phyloP scores from a whole-genome alignment of 2,113 vertebrate genomes.

The Prochilodus magdalenae region DNA sequence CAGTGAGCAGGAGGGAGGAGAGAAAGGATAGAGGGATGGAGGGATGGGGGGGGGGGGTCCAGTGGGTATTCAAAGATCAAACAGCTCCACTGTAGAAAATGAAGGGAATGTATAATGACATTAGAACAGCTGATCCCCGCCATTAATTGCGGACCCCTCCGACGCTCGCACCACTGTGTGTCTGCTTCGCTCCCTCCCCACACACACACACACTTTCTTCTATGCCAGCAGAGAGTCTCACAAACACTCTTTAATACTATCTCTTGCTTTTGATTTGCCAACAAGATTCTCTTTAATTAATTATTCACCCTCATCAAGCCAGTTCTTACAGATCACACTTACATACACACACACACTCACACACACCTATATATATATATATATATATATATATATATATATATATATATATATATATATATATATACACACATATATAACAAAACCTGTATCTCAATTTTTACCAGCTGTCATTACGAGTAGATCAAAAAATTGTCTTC shows the following conservation, averaged over 20 bases:
- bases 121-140: conserved; percentile 81
- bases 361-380: too few species aligned
- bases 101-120: conserved; percentile 80
- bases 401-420: too few species aligned
- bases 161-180: neutral
- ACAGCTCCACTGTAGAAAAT: conserved; percentile 81
- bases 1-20: conserved; percentile 56
- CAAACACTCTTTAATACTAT: conserved; percentile 10
- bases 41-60: conserved; percentile 76
- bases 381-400: too few species aligned
- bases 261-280: neutral
- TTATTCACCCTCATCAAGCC: conserved; percentile 13
- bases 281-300: conserved; percentile 11
- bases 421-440: too few species aligned
- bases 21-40: conserved; percentile 63
- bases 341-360: too few species aligned
- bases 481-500: too few species aligned
- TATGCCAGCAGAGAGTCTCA: neutral
- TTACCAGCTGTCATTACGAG: too few species aligned
- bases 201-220: neutral
- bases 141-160: conserved; percentile 71
- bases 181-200: neutral
- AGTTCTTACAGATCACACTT: too few species aligned
- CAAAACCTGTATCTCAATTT: too few species aligned
- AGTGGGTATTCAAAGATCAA: conserved; percentile 87